Evolutionary conservation across 2,113 vertebrate genomes (phyloP), one percentile per base, ranked within the genome.

Genomic region (Hyperopisus bebe): DNA sequence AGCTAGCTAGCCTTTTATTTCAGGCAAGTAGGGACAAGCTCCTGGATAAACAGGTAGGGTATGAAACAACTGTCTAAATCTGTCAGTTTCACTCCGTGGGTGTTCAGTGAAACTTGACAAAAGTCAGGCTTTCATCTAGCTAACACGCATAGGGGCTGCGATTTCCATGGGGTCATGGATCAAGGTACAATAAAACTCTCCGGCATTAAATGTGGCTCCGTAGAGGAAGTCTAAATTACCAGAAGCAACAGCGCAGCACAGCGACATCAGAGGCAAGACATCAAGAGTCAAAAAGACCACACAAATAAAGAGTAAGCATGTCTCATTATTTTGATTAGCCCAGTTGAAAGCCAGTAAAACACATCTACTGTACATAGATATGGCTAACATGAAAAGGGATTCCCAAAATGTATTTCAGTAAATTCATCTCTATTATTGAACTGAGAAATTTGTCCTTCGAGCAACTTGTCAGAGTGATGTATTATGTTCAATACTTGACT

Each of bases 61-160:
- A 90, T 88, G 77, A 90, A 86, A 90, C 74, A 77, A 17, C 86
- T 88, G 82, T 58, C 91, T 88, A 80, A 90, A 90, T 91, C 88
- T 90, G 84, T 13, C 48, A 90, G 92, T 94, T 92, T 94, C 91
- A 90, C 74, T 92, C 89, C 58, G 92, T 93, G 93, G 93, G 93
- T 91, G 93, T 93, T 90, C 80, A 90, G 47, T 92, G 92, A 93
- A 90, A 90, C 90, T 88, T 31, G 17, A 24, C 17, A 70, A 47
- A 86, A 35, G 44, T 86, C 31, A 66, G 27, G 17, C 83, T 51
- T 84, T 84, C 84, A 87, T 27, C 55, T 66, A 17, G 27, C n/a
- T 46, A 19, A 0, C 89, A 90, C 10, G 46, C n/a, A 13, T 42
- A 42, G 15, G 74, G 31, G 35, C 15, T 39, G 35, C 1, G 15